phyloP scores from a whole-genome alignment of 2,113 vertebrate species.

The Crypturellus undulatus region DNA sequence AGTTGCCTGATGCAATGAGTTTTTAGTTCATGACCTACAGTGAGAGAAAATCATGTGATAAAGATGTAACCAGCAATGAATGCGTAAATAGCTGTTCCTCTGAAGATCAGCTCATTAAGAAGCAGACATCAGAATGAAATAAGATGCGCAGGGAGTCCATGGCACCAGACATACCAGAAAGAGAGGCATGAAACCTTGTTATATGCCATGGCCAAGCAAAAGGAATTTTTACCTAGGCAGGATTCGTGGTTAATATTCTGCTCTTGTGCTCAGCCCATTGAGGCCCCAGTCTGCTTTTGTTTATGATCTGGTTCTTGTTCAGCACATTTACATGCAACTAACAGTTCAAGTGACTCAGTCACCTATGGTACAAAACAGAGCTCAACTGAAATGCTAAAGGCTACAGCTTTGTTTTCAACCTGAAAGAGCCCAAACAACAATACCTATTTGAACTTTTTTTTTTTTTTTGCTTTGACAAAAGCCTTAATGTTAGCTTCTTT shows the following conservation, averaged over 20 bases:
- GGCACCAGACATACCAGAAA: background rate
- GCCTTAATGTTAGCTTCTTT: background rate
- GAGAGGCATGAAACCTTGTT: constrained; percentile 35
- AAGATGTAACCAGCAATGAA: constrained; percentile 20
- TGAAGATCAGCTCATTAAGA: constrained; percentile 13
- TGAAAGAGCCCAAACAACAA: constrained; percentile 8
- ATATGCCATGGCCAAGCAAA: constrained; percentile 38
- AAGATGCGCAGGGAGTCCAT: constrained; percentile 11
- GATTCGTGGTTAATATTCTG: constrained; percentile 45
- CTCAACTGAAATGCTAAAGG: background rate
- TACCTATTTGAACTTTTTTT: background rate
- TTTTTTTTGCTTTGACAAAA: background rate
- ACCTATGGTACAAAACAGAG: background rate
- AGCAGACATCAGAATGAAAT: constrained; percentile 40
- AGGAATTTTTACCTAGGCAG: constrained; percentile 45
- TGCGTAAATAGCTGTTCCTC: constrained; percentile 9
- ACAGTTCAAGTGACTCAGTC: background rate
- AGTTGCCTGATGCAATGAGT: background rate
- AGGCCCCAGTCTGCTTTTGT: constrained; percentile 20
- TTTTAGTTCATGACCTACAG: background rate
- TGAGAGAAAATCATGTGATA: background rate
- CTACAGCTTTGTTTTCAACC: background rate
- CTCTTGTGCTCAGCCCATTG: background rate
- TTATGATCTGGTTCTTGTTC: constrained; percentile 18
- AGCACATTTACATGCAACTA: constrained; percentile 21